Conservation (phyloP, 2,888 invertebrate species). For the Adineta ricciae region DNA sequence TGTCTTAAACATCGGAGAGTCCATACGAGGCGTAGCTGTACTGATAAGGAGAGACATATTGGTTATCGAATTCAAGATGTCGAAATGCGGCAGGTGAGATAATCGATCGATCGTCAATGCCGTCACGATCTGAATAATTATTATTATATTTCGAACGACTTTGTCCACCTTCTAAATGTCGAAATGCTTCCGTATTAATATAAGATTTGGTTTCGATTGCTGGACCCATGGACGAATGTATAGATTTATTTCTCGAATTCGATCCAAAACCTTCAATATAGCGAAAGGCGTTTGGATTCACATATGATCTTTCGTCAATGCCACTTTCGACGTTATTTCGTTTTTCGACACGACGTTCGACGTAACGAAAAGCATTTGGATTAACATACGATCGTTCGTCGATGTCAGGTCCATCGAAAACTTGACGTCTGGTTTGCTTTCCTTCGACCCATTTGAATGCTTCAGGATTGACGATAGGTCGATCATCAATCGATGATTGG, state of each 20-base stretch:
- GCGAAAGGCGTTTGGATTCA: constrained; percentile 30
- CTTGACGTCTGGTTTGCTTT: background rate
- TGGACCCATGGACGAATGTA: too few species aligned
- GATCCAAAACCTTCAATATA: constrained; percentile 21
- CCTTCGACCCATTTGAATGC: constrained; percentile 27
- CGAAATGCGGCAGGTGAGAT: constrained; percentile 22
- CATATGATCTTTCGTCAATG: constrained; percentile 34
- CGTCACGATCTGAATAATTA: background rate
- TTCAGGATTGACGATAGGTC: constrained; percentile 30
- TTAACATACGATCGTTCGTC: constrained; percentile 48
- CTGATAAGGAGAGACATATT: background rate
- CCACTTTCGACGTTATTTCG: constrained; percentile 33
- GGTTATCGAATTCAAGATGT: constrained; percentile 17
- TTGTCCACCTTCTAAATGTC: constrained; percentile 8
- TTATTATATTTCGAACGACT: background rate
- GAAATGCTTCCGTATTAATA: constrained; percentile 28
- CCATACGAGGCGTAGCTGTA: background rate
- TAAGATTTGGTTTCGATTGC: constrained; percentile 26
- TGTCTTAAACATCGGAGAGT: background rate
- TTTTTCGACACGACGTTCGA: constrained; percentile 4
- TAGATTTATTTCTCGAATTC: background rate
- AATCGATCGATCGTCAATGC: constrained; percentile 29
- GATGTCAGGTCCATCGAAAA: constrained; percentile 37
- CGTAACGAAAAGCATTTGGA: constrained; percentile 41
- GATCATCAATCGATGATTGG: constrained; percentile 21